phyloP scores from a whole-genome alignment of 2,888 invertebrate species.

The Rugalucina vietnamica region DNA sequence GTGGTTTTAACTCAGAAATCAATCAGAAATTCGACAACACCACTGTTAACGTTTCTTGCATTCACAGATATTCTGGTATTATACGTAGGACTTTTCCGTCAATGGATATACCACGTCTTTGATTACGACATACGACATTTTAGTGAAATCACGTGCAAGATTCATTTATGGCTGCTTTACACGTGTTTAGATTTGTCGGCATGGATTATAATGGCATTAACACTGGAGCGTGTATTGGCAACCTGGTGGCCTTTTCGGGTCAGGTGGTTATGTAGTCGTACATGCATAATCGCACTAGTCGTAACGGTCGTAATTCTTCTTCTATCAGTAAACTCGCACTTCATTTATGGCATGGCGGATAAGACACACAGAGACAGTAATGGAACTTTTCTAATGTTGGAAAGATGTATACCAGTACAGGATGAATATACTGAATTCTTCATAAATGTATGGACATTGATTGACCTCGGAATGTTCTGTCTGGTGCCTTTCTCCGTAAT shows the following conservation, averaged over 20 bases:
- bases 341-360: conserved; percentile 66
- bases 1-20: conserved; percentile 65
- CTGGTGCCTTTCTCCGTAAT: conserved; percentile 75
- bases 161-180: conserved; percentile 74
- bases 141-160: conserved; percentile 62
- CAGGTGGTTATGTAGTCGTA: conserved; percentile 63
- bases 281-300: conserved; percentile 50
- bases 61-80: conserved; percentile 71
- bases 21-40: conserved; percentile 68
- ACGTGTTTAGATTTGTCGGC: conserved; percentile 73
- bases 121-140: conserved; percentile 65
- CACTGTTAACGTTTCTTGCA: conserved; percentile 69
- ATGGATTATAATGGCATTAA: conserved; percentile 78
- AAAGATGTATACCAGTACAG: conserved; percentile 47
- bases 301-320: conserved; percentile 53
- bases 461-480: conserved; percentile 75
- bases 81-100: conserved; percentile 74
- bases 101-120: conserved; percentile 62
- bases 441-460: conserved; percentile 73
- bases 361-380: not conserved
- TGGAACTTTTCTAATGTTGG: too few relatives aligned
- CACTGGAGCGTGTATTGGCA: conserved; percentile 74
- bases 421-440: conserved; percentile 60
- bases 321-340: conserved; percentile 68
- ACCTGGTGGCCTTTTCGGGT: conserved; percentile 73